Evolutionary conservation across 2,888 invertebrate genomes (phyloP), one percentile per base, ranked within the genome.

Genomic region (Cheilosia pagana): DNA sequence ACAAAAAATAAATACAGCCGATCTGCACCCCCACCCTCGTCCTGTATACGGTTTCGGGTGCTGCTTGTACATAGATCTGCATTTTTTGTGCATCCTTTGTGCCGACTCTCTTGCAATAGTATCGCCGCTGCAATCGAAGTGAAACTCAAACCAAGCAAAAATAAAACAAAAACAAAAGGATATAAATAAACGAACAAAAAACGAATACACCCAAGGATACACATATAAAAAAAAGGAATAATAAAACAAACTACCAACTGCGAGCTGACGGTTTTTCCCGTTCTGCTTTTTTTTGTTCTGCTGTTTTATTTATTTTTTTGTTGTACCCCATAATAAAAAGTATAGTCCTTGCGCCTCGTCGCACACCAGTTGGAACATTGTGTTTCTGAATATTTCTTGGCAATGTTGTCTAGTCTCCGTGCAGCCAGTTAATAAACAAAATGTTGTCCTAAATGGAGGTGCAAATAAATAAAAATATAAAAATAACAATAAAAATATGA

Each of bases 331-430:
- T 21, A 70, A 39, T 48, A 50, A 10, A 57, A 48, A 65, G 25
- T 16, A 74, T 16, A 74, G 74, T 63, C 63, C 55, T 63, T 74
- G 74, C 57, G 65, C 41, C 39, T 67, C 39, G 59, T 59, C 67
- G 57, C 59, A 48, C 50, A 53, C 43, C 62, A 74, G 63, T 63
- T 63, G 48, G 48, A 48, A 28, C 45, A 50, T 14, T 53, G 75
- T 52, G 50, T 59, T 67, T 25, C 41, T 28, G 50, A 75, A 50
- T 59, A 59, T 59, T 50, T 48, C 10, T 62, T 53, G 23, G 50
- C 35, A 28, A 68, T 59, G 25, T 55, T 65, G 35, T 65, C 39
- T 41, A 19, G 7, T 19, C 48, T 43, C 35, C 1, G 19, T 16
- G 14, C 19, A 28, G 12, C 4, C 12, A 48, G 19, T 52, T 39